phyloP scores from a whole-genome alignment of 2,113 vertebrate genomes.

The Galemys pyrenaicus region DNA sequence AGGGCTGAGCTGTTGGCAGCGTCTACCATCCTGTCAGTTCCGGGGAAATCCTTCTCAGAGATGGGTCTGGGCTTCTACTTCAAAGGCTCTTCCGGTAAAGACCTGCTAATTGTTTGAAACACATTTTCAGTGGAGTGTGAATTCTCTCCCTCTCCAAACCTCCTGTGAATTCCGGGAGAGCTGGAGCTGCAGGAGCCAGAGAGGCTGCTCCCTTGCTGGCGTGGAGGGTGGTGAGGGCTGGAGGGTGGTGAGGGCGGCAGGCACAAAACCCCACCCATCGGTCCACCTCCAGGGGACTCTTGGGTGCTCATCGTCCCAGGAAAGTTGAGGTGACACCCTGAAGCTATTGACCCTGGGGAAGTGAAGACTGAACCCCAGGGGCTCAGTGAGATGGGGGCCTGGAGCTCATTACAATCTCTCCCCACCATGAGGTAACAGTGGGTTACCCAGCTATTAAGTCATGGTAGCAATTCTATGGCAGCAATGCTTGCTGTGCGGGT shows the following conservation, averaged over 20 bases:
- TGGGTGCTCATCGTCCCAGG: not conserved
- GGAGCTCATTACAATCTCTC: not conserved
- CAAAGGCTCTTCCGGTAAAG: slow-evolving; percentile 68
- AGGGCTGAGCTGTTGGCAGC: not conserved
- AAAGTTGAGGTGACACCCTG: not conserved
- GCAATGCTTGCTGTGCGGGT: not conserved
- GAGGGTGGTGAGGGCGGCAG: not conserved
- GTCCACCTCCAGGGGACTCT: not conserved
- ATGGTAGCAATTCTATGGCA: not conserved
- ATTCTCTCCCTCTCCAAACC: slow-evolving; percentile 59
- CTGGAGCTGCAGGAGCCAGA: not conserved
- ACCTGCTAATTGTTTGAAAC: slow-evolving; percentile 79
- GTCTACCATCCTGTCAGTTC: slow-evolving; percentile 69
- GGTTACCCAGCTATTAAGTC: not conserved
- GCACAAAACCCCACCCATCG: not conserved
- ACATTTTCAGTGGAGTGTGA: slow-evolving; percentile 76
- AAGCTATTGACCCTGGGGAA: not conserved
- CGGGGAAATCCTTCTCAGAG: slow-evolving; percentile 53
- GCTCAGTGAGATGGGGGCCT: not conserved
- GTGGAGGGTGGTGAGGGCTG: not conserved
- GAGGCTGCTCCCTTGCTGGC: not conserved
- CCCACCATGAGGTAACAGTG: not conserved
- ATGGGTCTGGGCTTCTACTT: slow-evolving; percentile 67
- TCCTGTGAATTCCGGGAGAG: slow-evolving; percentile 63
- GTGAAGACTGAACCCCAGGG: not conserved